Conservation (phyloP, 2,888 invertebrate species). For the Polietes domitor region DNA sequence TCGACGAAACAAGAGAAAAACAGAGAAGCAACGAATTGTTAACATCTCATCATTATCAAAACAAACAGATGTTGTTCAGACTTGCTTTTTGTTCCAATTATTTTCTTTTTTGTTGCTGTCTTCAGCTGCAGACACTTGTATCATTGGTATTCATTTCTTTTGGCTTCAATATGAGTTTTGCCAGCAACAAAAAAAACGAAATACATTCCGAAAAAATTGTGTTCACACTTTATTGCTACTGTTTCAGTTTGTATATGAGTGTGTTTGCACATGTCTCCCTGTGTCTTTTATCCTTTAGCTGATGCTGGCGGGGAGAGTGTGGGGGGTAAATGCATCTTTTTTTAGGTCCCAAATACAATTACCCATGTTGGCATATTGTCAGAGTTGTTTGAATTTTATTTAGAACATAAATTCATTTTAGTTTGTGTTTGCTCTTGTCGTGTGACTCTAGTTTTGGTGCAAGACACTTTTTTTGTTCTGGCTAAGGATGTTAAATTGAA, state of each 20-base stretch:
- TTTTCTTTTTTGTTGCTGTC: slow-evolving; percentile 37
- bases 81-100: slow-evolving; percentile 23
- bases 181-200: background rate
- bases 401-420: slow-evolving; percentile 29
- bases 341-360: slow-evolving; percentile 58
- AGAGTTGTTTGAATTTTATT: slow-evolving; percentile 56
- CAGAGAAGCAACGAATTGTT: slow-evolving; percentile 37
- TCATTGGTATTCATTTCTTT: slow-evolving; percentile 58
- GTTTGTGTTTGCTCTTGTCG: slow-evolving; percentile 14
- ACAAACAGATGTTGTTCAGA: slow-evolving; percentile 53
- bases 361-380: slow-evolving; percentile 67
- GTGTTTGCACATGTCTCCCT: slow-evolving; percentile 8
- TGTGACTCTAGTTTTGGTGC: slow-evolving; percentile 11
- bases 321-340: slow-evolving; percentile 26
- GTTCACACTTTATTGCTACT: slow-evolving; percentile 56
- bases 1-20: background rate
- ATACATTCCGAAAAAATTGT: slow-evolving; percentile 23
- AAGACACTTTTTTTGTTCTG: slow-evolving; percentile 46
- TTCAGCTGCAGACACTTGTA: slow-evolving; percentile 10
- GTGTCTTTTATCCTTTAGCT: background rate
- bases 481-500: slow-evolving; percentile 47
- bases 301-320: background rate
- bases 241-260: slow-evolving; percentile 40
- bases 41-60: slow-evolving; percentile 62
- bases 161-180: slow-evolving; percentile 39